Evolutionary conservation across 30 jellyfish, hydroid and myxozoan genomes (phyloP).

Genomic region (Mastigias papua): DNA sequence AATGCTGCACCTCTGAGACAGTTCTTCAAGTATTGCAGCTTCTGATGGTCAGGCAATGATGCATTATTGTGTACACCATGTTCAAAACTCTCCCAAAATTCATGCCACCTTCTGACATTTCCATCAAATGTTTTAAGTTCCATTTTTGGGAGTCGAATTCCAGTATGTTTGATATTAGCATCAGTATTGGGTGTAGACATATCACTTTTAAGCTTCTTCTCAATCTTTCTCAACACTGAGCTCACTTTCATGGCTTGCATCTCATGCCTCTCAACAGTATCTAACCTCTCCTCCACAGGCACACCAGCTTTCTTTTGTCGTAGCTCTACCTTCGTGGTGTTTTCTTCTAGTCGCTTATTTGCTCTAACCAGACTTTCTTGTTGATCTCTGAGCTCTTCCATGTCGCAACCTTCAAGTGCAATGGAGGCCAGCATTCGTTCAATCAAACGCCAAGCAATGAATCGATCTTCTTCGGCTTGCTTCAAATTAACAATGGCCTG

Average conservation of each 20-base stretch:
- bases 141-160: constrained; percentile 50
- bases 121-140: constrained; percentile 67
- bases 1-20: constrained; percentile 58
- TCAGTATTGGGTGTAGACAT: neutral
- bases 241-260: constrained; percentile 1
- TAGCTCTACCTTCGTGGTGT: neutral
- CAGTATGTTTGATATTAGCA: neutral
- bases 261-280: constrained; percentile 18
- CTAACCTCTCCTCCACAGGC: constrained; percentile 4
- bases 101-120: constrained; percentile 47
- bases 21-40: constrained; percentile 36
- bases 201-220: neutral
- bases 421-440: constrained; percentile 5
- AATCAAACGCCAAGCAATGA: constrained; percentile 16
- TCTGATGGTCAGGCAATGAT: constrained; percentile 42
- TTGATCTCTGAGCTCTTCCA: constrained; percentile 24
- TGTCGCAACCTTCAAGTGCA: neutral
- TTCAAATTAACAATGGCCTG: neutral
- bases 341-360: neutral
- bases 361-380: constrained; percentile 39
- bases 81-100: constrained; percentile 72
- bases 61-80: constrained; percentile 48
- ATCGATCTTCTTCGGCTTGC: constrained; percentile 43
- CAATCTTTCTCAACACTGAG: constrained; percentile 16
- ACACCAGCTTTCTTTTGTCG: constrained; percentile 6